phyloP scores from a whole-genome alignment of 2,888 invertebrate genomes.

The Ormyrus rosae region DNA sequence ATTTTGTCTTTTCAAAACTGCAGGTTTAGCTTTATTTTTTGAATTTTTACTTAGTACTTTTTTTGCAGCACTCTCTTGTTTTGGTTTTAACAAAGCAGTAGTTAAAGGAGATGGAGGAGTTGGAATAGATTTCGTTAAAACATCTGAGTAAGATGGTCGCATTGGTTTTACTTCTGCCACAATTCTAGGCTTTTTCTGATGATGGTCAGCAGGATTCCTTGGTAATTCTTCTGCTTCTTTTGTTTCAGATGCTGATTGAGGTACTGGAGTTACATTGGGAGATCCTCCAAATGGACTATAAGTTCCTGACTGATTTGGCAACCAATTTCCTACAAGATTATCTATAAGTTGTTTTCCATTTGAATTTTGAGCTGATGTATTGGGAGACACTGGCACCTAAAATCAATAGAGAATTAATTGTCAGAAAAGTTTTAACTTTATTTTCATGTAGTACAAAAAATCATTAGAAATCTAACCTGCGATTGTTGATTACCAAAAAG shows the following conservation, averaged over 20 bases:
- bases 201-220: slow-evolving; percentile 59
- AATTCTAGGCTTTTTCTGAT: slow-evolving; percentile 81
- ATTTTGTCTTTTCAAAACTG: slow-evolving; percentile 77
- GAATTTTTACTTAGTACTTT: slow-evolving; percentile 74
- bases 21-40: slow-evolving; percentile 75
- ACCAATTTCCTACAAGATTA: slow-evolving; percentile 85
- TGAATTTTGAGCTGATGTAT: slow-evolving; percentile 63
- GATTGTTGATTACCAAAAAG: slow-evolving; percentile 69
- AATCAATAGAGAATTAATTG: slow-evolving; percentile 28
- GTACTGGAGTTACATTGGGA: slow-evolving; percentile 70
- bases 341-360: slow-evolving; percentile 80
- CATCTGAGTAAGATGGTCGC: slow-evolving; percentile 91
- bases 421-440: slow-evolving; percentile 5
- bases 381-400: slow-evolving; percentile 62
- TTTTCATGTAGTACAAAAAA: slow-evolving; percentile 5
- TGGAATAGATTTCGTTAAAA: slow-evolving; percentile 83
- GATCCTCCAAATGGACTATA: slow-evolving; percentile 84
- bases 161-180: slow-evolving; percentile 92
- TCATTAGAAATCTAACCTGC: slow-evolving; percentile 21
- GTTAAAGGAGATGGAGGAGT: slow-evolving; percentile 71
- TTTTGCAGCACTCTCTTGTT: slow-evolving; percentile 72
- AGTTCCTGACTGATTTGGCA: slow-evolving; percentile 84
- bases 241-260: slow-evolving; percentile 62
- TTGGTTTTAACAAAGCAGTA: slow-evolving; percentile 68
- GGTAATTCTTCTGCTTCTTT: slow-evolving; percentile 67